phyloP scores from a whole-genome alignment of 2,888 invertebrate genomes.

The Phalangium opilio region DNA sequence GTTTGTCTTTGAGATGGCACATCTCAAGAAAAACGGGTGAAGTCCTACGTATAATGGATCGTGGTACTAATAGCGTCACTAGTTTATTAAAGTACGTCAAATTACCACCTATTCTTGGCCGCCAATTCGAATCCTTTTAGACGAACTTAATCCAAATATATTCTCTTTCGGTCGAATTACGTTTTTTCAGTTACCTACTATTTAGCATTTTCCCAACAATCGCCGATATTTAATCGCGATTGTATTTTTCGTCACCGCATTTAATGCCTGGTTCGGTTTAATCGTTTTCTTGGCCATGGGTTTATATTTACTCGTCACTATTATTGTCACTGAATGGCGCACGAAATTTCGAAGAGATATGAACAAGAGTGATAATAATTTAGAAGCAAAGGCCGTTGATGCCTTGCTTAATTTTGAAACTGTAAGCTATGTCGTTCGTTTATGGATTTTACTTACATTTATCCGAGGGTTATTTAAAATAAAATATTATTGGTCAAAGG shows the following conservation, averaged over 20 bases:
- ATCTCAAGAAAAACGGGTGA: slow-evolving; percentile 89
- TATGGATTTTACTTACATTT: not conserved
- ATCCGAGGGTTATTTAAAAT: not conserved
- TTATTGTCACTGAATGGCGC: slow-evolving; percentile 90
- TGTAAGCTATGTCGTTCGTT: slow-evolving; percentile 37
- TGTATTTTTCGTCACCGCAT: slow-evolving; percentile 66
- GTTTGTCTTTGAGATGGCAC: slow-evolving; percentile 86
- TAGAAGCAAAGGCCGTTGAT: slow-evolving; percentile 81
- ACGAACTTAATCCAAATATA: slow-evolving; percentile 1
- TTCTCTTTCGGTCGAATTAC: slow-evolving; percentile 1
- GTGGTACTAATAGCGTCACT: slow-evolving; percentile 92
- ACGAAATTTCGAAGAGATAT: slow-evolving; percentile 85
- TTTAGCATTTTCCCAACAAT: slow-evolving; percentile 89
- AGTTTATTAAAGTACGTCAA: slow-evolving; percentile 66
- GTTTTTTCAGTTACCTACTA: slow-evolving; percentile 42
- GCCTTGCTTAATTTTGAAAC: slow-evolving; percentile 96
- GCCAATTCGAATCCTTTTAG: no score
- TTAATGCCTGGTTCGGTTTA: slow-evolving; percentile 86
- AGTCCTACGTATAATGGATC: slow-evolving; percentile 87
- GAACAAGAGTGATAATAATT: slow-evolving; percentile 87
- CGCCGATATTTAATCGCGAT: slow-evolving; percentile 83
- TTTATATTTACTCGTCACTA: slow-evolving; percentile 79
- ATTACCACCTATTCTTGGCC: no score
- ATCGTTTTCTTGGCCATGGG: slow-evolving; percentile 89
- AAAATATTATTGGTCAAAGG: slow-evolving; percentile 22